Evolutionary conservation across 2,797 vertebrate genomes (phyloP).

Genomic region (Pangasius larnaudii): DNA sequence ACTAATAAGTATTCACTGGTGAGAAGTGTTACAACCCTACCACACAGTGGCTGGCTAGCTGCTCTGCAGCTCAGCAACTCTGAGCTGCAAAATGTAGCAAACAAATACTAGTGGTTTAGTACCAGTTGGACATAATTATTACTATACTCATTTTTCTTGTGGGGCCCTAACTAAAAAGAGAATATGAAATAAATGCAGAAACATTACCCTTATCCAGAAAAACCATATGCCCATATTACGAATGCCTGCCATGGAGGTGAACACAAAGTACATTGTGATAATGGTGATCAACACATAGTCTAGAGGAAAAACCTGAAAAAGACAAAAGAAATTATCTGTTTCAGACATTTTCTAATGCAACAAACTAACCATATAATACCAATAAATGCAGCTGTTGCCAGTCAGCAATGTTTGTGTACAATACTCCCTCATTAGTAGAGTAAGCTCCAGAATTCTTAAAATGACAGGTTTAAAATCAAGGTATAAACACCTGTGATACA

Average conservation of each 20-base stretch:
- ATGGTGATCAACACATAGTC: slow-evolving; percentile 96
- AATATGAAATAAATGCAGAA: not conserved
- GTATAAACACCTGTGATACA: not conserved
- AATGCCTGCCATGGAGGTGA: slow-evolving; percentile 98
- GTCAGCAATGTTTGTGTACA: not conserved
- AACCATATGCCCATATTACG: slow-evolving; percentile 99
- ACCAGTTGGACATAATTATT: not conserved
- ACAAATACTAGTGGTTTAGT: not conserved
- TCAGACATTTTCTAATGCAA: not conserved
- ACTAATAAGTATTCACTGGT: not conserved
- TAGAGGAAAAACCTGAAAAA: slow-evolving; percentile 91
- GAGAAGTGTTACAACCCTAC: not conserved
- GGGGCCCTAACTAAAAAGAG: not conserved
- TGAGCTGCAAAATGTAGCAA: not conserved
- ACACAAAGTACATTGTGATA: slow-evolving; percentile 97
- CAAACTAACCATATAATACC: not conserved
- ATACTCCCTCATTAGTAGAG: not conserved
- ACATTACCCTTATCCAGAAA: slow-evolving; percentile 93
- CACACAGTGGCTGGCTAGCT: not conserved
- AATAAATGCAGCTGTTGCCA: not conserved
- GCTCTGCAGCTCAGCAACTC: not conserved
- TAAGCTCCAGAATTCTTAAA: not conserved
- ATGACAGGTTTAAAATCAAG: no score
- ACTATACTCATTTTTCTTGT: not conserved
- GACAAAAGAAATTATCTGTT: not conserved